A percentile compares a stretch with the other conserved stretches of the same genome.
phyloP scores from a whole-genome alignment of 2,888 invertebrate genomes.

The Choreutis nemorana region DNA sequence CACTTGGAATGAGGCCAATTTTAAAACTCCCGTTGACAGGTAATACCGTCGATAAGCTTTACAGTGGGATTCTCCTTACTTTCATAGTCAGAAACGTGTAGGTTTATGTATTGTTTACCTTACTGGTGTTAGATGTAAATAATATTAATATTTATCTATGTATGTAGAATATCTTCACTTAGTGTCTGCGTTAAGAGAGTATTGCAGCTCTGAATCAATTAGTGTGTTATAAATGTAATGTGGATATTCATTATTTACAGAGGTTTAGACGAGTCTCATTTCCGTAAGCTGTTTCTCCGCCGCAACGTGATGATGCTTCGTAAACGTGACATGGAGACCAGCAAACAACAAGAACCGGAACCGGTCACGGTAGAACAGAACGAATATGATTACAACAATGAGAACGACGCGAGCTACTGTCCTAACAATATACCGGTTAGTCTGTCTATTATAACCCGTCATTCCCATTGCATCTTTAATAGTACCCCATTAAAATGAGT shows the following conservation, averaged over 20 bases:
- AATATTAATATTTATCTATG: neutral
- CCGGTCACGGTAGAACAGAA: conserved; percentile 35
- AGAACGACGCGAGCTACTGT: conserved; percentile 59
- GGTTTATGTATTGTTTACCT: too few species aligned
- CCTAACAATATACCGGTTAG: conserved; percentile 37
- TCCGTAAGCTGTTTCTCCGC: conserved; percentile 47
- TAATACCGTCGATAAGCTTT: too few species aligned
- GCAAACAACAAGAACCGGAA: conserved; percentile 15
- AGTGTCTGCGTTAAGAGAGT: too few species aligned
- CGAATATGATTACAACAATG: conserved; percentile 57
- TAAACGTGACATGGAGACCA: conserved; percentile 23
- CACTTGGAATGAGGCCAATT: conserved; percentile 57
- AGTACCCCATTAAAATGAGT: neutral
- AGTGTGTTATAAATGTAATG: too few species aligned
- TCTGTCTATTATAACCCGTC: conserved; percentile 6
- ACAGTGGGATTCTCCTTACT: too few species aligned
- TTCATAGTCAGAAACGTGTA: too few species aligned
- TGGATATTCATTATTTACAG: conserved; percentile 22
- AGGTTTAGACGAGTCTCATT: conserved; percentile 51
- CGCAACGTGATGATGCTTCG: conserved; percentile 35
- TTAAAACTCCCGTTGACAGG: conserved; percentile 56
- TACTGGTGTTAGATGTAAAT: too few species aligned
- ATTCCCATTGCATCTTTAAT: neutral
- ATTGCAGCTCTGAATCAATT: too few species aligned
- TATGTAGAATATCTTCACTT: too few species aligned